Base-by-base conservation (phyloP, 2,113 vertebrate species). In the Thunnus thynnus region DNA sequence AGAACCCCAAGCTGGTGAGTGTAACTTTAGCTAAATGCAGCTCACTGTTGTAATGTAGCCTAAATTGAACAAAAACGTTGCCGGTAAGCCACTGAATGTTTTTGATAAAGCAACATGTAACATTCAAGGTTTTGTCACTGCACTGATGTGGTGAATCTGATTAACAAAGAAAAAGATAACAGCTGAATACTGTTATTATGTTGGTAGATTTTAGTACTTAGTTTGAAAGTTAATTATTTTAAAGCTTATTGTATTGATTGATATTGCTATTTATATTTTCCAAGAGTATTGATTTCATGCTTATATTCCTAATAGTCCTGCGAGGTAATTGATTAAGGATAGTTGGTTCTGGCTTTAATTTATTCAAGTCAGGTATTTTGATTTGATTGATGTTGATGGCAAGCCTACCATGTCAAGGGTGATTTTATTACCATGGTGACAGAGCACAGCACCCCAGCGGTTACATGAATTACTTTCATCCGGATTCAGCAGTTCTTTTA, bases 241-340 rank as follows among this genome's bases (percentile, higher is more conserved):
- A 48, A 36, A 72, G 27, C 41, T 72, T 46, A 36, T 36, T 47
- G 25, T 11, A 27, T 64, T 57, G 51, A 72, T 14, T 63, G 13
- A 14, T 20, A 3, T 13, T 1, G 36, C 36, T 2, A 1, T 22
- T 6, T 18, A 11, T 69, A 5, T 25, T 41, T 4, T n/a, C 18
- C 5, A 4, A 22, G 32, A 50, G 0, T 25, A 65, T 72, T 32
- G 60, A 48, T 58, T 44, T 65, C 25, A 27, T 57, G 44, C 20
- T 30, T 50, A 64, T 50, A 14, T 27, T 32, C 46, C 13, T 13
- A 20, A 14, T 41, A 51, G 46, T 18, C 27, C 17, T 48, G 25
- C 17, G 46, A 13, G 41, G 36, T 63, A 48, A 79, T 72, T 72
- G 10, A 50, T 79, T 25, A 56, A 10, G 18, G 44, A 60, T 4